Evolutionary conservation across 2,113 vertebrate species (phyloP).

Genomic region (Vulpes vulpes): DNA sequence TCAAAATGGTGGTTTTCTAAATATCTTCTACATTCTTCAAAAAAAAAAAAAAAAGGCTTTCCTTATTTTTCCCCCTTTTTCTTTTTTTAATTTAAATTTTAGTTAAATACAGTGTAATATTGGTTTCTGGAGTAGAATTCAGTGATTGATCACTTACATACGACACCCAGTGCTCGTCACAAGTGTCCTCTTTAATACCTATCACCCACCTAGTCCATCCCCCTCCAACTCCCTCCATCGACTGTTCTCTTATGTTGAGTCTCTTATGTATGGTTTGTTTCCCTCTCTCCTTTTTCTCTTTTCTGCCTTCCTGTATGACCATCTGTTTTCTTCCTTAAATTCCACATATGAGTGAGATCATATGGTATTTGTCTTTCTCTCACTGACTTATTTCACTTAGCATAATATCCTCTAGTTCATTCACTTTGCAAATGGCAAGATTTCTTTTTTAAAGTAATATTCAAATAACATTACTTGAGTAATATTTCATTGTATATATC

Average conservation of each 20-base stretch:
- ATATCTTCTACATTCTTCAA: not conserved
- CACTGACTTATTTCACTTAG: not conserved
- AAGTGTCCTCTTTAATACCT: not conserved
- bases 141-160: not conserved
- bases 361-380: not conserved
- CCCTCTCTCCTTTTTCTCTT: not conserved
- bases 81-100: not conserved
- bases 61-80: not conserved
- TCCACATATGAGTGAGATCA: not conserved
- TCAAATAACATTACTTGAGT: not conserved
- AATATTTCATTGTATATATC: not conserved
- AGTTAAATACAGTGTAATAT: not conserved
- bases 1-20: slow-evolving; percentile 45
- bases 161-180: not conserved
- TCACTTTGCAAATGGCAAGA: not conserved
- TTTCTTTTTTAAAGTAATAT: not conserved
- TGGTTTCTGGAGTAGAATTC: not conserved
- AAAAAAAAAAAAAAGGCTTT: not conserved
- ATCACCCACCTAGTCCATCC: not conserved
- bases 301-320: no score
- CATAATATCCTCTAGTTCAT: not conserved
- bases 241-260: not conserved
- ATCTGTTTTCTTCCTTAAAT: not conserved
- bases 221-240: not conserved
- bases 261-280: not conserved